These are phyloP conservation scores for Mechanitis messenoides DNA, from an alignment of 2,888 invertebrate genomes.

Conservation along the genomic window DNA sequence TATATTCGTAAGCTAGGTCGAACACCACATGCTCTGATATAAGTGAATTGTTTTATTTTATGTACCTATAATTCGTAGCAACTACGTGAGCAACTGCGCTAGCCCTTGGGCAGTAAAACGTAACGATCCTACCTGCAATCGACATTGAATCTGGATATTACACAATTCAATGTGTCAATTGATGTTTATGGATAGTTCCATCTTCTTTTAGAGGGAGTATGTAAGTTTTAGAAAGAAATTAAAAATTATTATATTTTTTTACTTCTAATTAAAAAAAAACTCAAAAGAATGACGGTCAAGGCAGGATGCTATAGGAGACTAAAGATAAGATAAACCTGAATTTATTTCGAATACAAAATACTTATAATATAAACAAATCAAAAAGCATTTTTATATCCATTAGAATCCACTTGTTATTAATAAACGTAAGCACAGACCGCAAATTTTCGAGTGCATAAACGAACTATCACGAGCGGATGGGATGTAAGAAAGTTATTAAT, in stretches of 20 bases:
- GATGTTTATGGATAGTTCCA: neutral
- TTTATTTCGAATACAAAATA: too few species aligned
- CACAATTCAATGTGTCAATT: neutral
- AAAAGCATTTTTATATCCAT: too few species aligned
- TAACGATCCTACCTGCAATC: conserved; percentile 14
- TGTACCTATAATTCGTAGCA: conserved; percentile 10
- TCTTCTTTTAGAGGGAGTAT: too few species aligned
- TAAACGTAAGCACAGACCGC: neutral
- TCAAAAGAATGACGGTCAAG: too few species aligned
- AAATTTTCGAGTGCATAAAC: neutral
- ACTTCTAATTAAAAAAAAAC: too few species aligned
- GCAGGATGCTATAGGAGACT: too few species aligned
- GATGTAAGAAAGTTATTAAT: conserved; percentile 18
- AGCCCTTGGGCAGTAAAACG: conserved; percentile 11
- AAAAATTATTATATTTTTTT: too few species aligned
- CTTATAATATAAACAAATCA: too few species aligned
- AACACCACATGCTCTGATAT: conserved; percentile 8
- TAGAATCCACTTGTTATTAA: neutral
- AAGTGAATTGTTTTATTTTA: conserved; percentile 15
- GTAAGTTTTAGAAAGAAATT: too few species aligned
- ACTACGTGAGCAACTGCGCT: conserved; percentile 12
- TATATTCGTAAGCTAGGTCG: neutral
- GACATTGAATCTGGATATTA: conserved; percentile 1
- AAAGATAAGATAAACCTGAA: too few species aligned
- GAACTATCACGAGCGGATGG: conserved; percentile 6